Evolutionary conservation across 2,888 invertebrate genomes (phyloP), one percentile per base, ranked within the genome.

Genomic region (Zygothrica quintamaculata): DNA sequence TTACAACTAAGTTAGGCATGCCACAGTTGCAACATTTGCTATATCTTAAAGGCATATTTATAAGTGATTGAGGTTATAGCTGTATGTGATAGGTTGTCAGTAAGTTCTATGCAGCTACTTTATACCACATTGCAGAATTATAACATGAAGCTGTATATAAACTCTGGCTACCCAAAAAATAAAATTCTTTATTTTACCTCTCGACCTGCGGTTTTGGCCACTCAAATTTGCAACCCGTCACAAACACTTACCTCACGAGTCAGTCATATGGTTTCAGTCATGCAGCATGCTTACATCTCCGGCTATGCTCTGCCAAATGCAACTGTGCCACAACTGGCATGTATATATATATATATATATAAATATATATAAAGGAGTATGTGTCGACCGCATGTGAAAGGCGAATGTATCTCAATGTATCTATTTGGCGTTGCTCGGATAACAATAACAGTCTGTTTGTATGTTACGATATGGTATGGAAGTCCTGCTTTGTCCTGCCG

Each of bases 391-490:
- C n/a, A n/a, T n/a, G n/a, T n/a, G n/a, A n/a, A n/a, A n/a, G n/a
- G n/a, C n/a, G n/a, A n/a, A 22, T n/a, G 26, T 55, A 31, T 50
- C 50, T 46, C 44, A 57, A 42, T 60, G 55, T 62, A 62, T 60
- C 57, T 61, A 53, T 60, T 70, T 69, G 56, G 40, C 58, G 25
- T 33, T 46, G 56, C 22, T 34, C 15, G 44, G 48, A 33, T 36
- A 64, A 60, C 65, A 81, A 77, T 56, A 75, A 48, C 53, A 50
- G 12, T 44, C 39, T 52, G 43, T 71, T 55, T n/a, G n/a, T n/a
- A n/a, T n/a, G n/a, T n/a, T n/a, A n/a, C n/a, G n/a, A n/a, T n/a
- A n/a, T n/a, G n/a, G 18, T 42, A 2, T 29, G 18, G 4, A 43
- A 31, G 43, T 18, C 34, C 29, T 46, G 43, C 37, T 52, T 12